Evolutionary conservation across 2,113 vertebrate species (phyloP), one percentile per base, ranked within the genome.

Genomic region (Nipponia nippon): DNA sequence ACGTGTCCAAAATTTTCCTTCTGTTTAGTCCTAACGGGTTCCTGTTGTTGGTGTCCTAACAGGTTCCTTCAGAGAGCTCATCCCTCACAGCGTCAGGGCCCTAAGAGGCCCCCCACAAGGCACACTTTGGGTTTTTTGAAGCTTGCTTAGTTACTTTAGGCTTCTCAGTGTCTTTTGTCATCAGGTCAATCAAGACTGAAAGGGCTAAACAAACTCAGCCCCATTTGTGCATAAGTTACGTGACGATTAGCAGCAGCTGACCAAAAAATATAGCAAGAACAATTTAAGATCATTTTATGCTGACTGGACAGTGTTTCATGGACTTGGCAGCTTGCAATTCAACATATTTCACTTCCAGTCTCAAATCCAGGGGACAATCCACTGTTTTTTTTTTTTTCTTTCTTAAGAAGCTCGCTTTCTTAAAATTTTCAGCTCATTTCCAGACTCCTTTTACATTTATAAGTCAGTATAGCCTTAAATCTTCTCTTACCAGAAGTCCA

Each of bases 1-100:
- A 0, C 0, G 0, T n/a, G 34, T 26, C 58, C 49, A 56, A 56
- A 83, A 30, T 58, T 58, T 53, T 75, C 62, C 52, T 72, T 81
- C 59, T 47, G 2, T 36, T 62, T 47, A 38, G 25, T 61, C 34
- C 79, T 16, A 10, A 27, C 2, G 2, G 6, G 7, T 32, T 86
- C 42, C 17, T 58, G 8, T 30, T 17, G 26, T 30, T 17, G 26
- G 14, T 6, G 16, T 7, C 17, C 32, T 12, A 55, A 49, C 14
- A 55, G 13, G 3, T 66, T 87, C 87, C 50, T 89, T 40, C 55
- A 44, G 81, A 61, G 49, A 83, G 15, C 55, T 84, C 34, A 15
- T 14, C 87, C 53, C 3, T 7, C 32, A 6, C 34, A 30, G 34
- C 2, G 0, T 6, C 17, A 26, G 11, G 29, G n/a, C 32, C 50